Base-by-base conservation (phyloP, 2,797 vertebrate genomes). In the Paguma larvata region DNA sequence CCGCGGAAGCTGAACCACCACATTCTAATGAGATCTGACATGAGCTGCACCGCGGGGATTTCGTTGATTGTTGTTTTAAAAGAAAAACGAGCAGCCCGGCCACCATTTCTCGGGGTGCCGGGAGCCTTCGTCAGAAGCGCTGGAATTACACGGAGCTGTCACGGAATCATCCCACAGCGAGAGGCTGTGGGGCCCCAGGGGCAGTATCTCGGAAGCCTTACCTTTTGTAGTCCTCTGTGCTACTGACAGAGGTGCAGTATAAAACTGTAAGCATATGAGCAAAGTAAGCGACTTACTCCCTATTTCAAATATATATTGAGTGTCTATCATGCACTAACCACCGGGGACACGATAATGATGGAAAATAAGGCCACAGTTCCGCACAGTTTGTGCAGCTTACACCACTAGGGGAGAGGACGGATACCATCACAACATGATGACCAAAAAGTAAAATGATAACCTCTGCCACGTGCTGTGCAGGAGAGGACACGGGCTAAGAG, bases 1-100 rank as follows among this genome's bases (percentile, higher is more conserved):
- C 79, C 10, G 38, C 9, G 18, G 7, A 80, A 77, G 67, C 18
- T n/a, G 44, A 91, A 82, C 75, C 68, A 65, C 27, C 79, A 48
- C 14, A 56, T 51, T 95, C 93, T 89, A 92, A 85, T 70, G 56
- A 89, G 92, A 41, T 90, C 77, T 85, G 85, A 91, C n/a, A 30
- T 6, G 79, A 88, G 48, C 65, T 1, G 3, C 87, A 85, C 68
- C 41, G 6, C 0, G 27, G 44, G 34, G 18, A 53, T 93, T 82
- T 32, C 53, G 13, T 12, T 92, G 67, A 48, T 84, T 78, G 80
- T 48, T 92, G 72, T 65, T 94, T 59, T 63, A 88, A 95, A 62
- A 91, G 94, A 92, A 92, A 94, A 94, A 41, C 3, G 18, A 51
- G 85, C 1, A 27, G 34, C 62, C 83, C 72, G 48, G 38, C 67